phyloP scores from a whole-genome alignment of 2,797 vertebrate genomes.

The Hippopotamyrus pictus region DNA sequence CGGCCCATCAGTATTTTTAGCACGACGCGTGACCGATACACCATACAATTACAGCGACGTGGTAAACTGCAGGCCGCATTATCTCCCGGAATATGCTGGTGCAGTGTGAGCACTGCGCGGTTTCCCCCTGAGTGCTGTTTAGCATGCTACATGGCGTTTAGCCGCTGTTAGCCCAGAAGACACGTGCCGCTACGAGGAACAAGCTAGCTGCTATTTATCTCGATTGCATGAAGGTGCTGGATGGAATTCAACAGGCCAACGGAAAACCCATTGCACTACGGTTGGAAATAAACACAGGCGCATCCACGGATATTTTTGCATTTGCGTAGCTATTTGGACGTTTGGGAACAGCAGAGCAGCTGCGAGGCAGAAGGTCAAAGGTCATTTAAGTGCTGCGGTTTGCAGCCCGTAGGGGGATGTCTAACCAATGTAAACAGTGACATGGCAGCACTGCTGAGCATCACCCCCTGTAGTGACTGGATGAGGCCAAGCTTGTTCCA shows the following conservation, averaged over 20 bases:
- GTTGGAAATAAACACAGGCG: neutral
- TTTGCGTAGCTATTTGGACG: neutral
- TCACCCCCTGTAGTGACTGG: neutral
- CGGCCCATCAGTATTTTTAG: neutral
- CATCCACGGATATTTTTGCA: neutral
- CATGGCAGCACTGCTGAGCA: neutral
- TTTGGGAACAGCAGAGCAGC: neutral
- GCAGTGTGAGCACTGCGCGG: neutral
- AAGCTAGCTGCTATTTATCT: neutral
- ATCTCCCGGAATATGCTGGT: neutral
- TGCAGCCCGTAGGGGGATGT: neutral
- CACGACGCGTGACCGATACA: neutral
- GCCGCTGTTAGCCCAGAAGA: neutral
- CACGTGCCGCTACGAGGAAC: neutral
- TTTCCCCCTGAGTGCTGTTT: neutral
- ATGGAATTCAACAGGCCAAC: neutral
- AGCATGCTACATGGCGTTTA: neutral
- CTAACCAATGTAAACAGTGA: neutral
- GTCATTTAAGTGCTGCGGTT: neutral
- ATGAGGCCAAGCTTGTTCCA: neutral
- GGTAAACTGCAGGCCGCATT: conserved; percentile 6
- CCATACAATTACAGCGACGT: neutral
- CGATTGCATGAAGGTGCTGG: neutral
- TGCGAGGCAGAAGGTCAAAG: neutral
- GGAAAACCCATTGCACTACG: neutral